These are phyloP conservation scores for Lasioglossum albipes DNA, from an alignment of 1,140 invertebrate genomes.

Conservation along the genomic window DNA sequence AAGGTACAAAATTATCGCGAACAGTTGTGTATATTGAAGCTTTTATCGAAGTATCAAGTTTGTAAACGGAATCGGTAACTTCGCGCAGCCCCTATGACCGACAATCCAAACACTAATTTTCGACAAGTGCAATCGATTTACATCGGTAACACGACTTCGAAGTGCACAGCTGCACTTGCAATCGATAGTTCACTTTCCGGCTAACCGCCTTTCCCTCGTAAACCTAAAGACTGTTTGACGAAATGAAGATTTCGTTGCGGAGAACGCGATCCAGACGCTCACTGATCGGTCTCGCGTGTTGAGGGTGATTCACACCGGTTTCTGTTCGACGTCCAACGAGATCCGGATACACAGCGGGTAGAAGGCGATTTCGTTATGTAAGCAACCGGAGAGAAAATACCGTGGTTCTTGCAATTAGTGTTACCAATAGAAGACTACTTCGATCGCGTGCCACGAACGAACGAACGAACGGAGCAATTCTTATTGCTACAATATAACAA, in stretches of 20 bases:
- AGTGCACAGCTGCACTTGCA: neutral
- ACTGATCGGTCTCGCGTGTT: slow-evolving; percentile 50
- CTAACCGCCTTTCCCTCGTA: neutral
- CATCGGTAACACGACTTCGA: neutral
- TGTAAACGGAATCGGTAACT: too few species aligned
- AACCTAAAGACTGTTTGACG: neutral
- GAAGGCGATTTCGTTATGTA: slow-evolving; percentile 56
- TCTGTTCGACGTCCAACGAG: slow-evolving; percentile 38
- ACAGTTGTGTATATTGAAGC: too few species aligned
- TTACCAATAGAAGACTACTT: slow-evolving; percentile 54
- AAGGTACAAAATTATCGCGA: too few species aligned
- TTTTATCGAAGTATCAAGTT: too few species aligned
- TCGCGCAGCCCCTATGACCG: too few species aligned
- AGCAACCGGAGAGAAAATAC: slow-evolving; percentile 52
- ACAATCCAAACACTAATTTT: too few species aligned
- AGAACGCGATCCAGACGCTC: slow-evolving; percentile 1
- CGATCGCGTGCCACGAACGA: slow-evolving; percentile 58
- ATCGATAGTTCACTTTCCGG: neutral
- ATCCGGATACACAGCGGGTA: slow-evolving; percentile 45
- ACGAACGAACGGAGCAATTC: slow-evolving; percentile 52
- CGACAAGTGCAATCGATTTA: neutral
- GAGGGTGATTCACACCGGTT: slow-evolving; percentile 44
- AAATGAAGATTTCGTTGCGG: slow-evolving; percentile 36
- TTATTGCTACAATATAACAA: slow-evolving; percentile 62
- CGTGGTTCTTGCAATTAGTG: slow-evolving; percentile 58